Base-by-base conservation (phyloP, 1,140 invertebrate species). In the Hormaphis cornu region DNA sequence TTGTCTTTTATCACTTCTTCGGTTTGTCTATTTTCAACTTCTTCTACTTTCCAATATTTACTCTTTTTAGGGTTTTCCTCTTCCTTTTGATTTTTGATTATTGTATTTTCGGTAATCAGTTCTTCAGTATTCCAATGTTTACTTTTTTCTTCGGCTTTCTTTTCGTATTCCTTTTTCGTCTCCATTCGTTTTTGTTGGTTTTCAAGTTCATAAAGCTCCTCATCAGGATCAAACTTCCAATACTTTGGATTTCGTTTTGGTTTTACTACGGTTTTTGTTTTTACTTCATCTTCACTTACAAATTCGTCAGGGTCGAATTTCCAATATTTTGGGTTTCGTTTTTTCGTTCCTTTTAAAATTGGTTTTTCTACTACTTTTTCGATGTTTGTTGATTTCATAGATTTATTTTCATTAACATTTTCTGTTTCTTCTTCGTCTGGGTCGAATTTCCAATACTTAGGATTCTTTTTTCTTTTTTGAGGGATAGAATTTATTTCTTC, bases 1-100 rank as follows among this genome's bases (percentile, higher is more conserved):
- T 69, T 61, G n/a, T 72, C 46, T 72, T 66, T 53, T 46, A n/a
- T 42, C 56, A 56, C 69, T 22, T 71, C 58, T 14, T 20, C 52
- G 14, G 20, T 44, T 59, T 63, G 37, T 53, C 63, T 22, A 20
- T 56, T 48, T 56, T 63, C 40, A 28, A 37, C 26, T 70, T 66
- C 69, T 28, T 71, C 70, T 12, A 20, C n/a, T 56, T 26, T 56
- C 42, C 42, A 42, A 44, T 61, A 42, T n/a, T 61, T 61, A 28
- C 28, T 48, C 8, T 63, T 46, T 46, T 63, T 48, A 20, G n/a
- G 10, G 12, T 33, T 33, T n/a, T 18, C 28, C 35, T 70, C 42
- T 26, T 40, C 35, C 46, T 61, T 71, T 58, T 8, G 1, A 74
- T 42, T 73, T 42, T 52, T 69, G n/a, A n/a, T n/a, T n/a, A n/a